These are phyloP conservation scores for Gasterosteus nipponicus DNA, from an alignment of 2,113 vertebrate species.

Conservation along the genomic window DNA sequence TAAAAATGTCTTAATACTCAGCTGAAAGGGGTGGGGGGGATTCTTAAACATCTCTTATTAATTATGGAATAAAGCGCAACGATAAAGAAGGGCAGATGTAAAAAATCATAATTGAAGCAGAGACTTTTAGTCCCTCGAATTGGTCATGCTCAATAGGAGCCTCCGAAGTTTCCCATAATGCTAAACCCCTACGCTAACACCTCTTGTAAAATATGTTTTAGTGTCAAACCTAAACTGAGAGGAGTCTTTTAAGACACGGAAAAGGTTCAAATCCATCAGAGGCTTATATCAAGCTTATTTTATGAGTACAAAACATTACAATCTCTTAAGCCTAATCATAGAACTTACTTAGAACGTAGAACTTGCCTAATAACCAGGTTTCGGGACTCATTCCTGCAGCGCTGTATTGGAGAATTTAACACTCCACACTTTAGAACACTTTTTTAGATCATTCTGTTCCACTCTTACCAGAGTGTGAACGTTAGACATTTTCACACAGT, in stretches of 20 bases:
- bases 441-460: not conserved
- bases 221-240: not conserved
- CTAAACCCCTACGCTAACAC: not conserved
- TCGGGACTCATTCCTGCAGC: too few species aligned
- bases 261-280: not conserved
- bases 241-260: not conserved
- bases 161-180: not conserved
- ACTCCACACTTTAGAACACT: too few species aligned
- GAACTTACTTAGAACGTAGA: not conserved
- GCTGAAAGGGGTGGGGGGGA: not conserved
- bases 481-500: not conserved
- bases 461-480: not conserved
- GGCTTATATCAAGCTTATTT: too few species aligned
- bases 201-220: not conserved
- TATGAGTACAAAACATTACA: not conserved
- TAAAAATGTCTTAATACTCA: not conserved
- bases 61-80: not conserved
- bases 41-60: not conserved
- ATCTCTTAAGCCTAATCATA: not conserved
- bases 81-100: not conserved
- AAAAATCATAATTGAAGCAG: not conserved
- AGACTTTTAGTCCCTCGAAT: not conserved
- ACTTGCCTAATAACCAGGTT: not conserved
- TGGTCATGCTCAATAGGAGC: not conserved
- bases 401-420: not conserved